A percentile compares a stretch with the other conserved stretches of the same genome.
Evolutionary conservation across 1,140 invertebrate genomes (phyloP).

Genomic region (Hyles vespertilio): DNA sequence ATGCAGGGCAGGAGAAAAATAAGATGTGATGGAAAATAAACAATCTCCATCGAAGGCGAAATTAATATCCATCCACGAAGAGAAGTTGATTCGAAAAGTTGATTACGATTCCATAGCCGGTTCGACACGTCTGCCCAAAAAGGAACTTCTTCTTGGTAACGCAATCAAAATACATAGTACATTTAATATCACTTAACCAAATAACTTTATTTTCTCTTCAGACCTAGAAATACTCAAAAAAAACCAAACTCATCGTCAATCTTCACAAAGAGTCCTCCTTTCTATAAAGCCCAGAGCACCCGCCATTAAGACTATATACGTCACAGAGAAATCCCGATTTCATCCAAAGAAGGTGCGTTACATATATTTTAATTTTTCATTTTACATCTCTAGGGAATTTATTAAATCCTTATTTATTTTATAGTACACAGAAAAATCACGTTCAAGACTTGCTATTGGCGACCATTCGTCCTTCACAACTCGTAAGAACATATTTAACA

Average conservation of each 20-base stretch:
- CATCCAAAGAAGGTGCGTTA: constrained; percentile 39
- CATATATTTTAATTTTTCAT: background rate
- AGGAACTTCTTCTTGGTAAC: constrained; percentile 43
- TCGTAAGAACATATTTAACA: constrained; percentile 34
- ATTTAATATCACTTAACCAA: background rate
- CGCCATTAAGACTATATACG: constrained; percentile 58
- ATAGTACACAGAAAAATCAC: constrained; percentile 46
- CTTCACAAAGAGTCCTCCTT: constrained; percentile 47
- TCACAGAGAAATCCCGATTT: constrained; percentile 54
- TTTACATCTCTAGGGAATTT: background rate
- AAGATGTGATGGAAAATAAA: constrained; percentile 70
- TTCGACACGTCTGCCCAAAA: constrained; percentile 31
- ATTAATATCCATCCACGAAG: constrained; percentile 54
- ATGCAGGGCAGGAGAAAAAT: constrained; percentile 60
- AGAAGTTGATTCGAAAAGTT: constrained; percentile 52
- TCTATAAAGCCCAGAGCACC: constrained; percentile 51
- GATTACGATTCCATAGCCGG: constrained; percentile 43
- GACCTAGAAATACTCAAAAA: constrained; percentile 51
- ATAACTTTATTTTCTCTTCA: constrained; percentile 19
- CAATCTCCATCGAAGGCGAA: constrained; percentile 54
- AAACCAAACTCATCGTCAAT: constrained; percentile 22
- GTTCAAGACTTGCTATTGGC: constrained; percentile 50
- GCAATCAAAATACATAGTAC: background rate
- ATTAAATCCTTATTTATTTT: background rate
- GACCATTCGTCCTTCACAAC: constrained; percentile 56